These are phyloP conservation scores for Lycaena phlaeas DNA, from an alignment of 2,888 invertebrate species.

Conservation along the genomic window DNA sequence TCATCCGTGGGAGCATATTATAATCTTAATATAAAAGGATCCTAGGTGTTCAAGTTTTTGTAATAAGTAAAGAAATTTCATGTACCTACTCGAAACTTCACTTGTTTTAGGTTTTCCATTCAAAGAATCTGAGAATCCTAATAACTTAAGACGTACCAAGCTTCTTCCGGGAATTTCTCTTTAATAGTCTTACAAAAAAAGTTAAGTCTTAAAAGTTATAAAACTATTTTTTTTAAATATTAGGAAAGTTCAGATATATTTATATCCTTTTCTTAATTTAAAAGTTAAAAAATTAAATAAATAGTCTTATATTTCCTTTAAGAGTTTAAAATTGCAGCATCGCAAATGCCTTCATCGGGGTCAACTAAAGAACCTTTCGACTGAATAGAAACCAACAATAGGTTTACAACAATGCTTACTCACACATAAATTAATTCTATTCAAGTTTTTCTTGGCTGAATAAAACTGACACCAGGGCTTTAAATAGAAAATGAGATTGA, in stretches of 20 bases:
- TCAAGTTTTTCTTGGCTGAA: slow-evolving; percentile 10
- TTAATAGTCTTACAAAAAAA: not conserved
- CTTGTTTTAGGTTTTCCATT: no score
- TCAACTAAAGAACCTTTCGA: slow-evolving; percentile 7
- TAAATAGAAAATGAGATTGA: not conserved
- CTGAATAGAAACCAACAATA: slow-evolving; percentile 8
- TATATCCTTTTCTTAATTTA: no score
- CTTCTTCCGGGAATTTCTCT: not conserved
- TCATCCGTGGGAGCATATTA: no score
- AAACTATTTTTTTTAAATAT: no score
- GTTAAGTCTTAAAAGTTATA: slow-evolving; percentile 2
- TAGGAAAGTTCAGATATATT: not conserved
- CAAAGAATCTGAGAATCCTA: no score
- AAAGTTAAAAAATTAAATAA: not conserved
- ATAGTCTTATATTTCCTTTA: not conserved
- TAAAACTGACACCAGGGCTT: slow-evolving; percentile 3
- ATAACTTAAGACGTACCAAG: slow-evolving; percentile 1
- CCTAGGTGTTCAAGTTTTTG: no score
- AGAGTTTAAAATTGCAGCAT: not conserved
- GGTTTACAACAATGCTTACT: slow-evolving; percentile 8
- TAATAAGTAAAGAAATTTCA: no score
- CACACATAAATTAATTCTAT: slow-evolving; percentile 10
- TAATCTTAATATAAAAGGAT: no score
- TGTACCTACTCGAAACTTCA: no score
- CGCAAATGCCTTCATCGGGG: slow-evolving; percentile 1